These are phyloP conservation scores for Drosophila pseudotakahashii DNA, from an alignment of 2,888 invertebrate genomes.

Conservation along the genomic window DNA sequence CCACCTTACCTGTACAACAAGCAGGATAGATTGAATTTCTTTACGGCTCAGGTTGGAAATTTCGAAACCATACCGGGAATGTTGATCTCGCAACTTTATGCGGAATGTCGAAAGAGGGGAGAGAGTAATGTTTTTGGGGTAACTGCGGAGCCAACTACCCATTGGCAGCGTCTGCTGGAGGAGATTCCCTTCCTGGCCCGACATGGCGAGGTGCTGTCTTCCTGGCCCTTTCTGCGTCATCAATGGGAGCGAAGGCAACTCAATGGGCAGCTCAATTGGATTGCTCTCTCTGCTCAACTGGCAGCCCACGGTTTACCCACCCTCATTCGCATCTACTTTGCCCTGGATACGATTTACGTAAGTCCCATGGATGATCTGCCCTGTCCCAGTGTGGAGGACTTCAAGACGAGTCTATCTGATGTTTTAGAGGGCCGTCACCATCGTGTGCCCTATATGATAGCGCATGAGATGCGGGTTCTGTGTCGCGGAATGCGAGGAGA, in stretches of 20 bases:
- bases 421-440: constrained; percentile 55
- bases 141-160: background rate
- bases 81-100: constrained; percentile 70
- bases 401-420: constrained; percentile 52
- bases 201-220: constrained; percentile 44
- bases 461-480: constrained; percentile 72
- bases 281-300: constrained; percentile 72
- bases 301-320: constrained; percentile 76
- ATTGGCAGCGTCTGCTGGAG: constrained; percentile 63
- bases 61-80: constrained; percentile 72
- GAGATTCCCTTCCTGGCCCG: constrained; percentile 67
- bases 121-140: constrained; percentile 20
- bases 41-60: constrained; percentile 58
- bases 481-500: constrained; percentile 71
- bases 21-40: constrained; percentile 79
- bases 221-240: constrained; percentile 78
- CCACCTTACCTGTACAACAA: constrained; percentile 79
- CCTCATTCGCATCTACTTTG: constrained; percentile 79
- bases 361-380: constrained; percentile 61
- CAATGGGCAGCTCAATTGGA: constrained; percentile 67
- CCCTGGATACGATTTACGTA: constrained; percentile 75
- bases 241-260: constrained; percentile 71
- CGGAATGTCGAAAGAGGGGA: constrained; percentile 60
- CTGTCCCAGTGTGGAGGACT: constrained; percentile 63
- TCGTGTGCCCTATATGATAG: constrained; percentile 74